These are phyloP conservation scores for Anneissia japonica DNA, from an alignment of 35 echinoderm and acorn worm genomes.

Conservation along the genomic window DNA sequence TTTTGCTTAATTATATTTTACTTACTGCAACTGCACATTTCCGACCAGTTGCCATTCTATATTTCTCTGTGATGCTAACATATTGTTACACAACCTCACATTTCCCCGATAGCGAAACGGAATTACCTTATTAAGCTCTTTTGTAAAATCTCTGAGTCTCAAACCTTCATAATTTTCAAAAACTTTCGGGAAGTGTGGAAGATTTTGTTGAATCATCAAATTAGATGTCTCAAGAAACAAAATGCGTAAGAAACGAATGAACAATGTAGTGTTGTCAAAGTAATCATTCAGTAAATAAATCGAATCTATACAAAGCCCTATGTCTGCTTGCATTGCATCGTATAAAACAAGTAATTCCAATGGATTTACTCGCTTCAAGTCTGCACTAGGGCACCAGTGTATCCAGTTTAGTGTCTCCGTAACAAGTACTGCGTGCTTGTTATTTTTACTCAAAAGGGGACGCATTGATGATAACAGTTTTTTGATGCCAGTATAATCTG, in stretches of 20 bases:
- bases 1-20: too few relatives aligned
- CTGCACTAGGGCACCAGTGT: not conserved
- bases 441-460: slow-evolving; percentile 24
- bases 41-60: slow-evolving; percentile 77
- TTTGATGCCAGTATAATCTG: slow-evolving; percentile 9
- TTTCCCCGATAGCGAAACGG: slow-evolving; percentile 33
- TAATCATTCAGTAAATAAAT: too few relatives aligned
- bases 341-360: too few relatives aligned
- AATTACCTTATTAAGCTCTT: slow-evolving; percentile 35
- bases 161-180: slow-evolving; percentile 23
- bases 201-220: not conserved
- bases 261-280: slow-evolving; percentile 43
- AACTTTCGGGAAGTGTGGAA: not conserved
- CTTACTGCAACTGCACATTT: too few relatives aligned
- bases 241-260: slow-evolving; percentile 45
- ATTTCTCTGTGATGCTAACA: slow-evolving; percentile 22
- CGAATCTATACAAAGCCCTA: not conserved
- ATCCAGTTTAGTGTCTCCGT: slow-evolving; percentile 23
- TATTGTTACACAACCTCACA: slow-evolving; percentile 18
- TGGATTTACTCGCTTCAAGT: too few relatives aligned
- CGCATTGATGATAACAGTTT: slow-evolving; percentile 17
- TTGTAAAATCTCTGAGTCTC: slow-evolving; percentile 46
- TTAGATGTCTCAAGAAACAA: not conserved
- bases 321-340: too few relatives aligned
- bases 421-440: slow-evolving; percentile 37